phyloP scores from a whole-genome alignment of 2,113 vertebrate species.

The Petromus typicus region DNA sequence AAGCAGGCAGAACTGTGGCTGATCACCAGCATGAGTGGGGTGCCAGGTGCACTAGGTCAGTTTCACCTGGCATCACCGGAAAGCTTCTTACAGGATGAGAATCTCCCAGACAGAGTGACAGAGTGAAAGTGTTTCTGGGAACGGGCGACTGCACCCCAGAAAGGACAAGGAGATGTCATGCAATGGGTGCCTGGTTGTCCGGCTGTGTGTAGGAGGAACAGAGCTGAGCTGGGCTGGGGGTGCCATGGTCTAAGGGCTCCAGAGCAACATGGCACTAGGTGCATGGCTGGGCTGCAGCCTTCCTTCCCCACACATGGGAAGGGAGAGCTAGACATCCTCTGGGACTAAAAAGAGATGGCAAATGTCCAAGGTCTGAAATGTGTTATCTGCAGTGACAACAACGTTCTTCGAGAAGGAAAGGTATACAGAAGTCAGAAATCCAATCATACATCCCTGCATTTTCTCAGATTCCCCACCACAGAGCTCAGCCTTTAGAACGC shows the following conservation, averaged over 20 bases:
- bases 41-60: no score
- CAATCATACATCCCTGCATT: not conserved
- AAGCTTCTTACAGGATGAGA: not conserved
- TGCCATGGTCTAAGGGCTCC: accelerated
- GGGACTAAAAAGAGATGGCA: not conserved
- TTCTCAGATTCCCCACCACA: no score
- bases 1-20: not conserved
- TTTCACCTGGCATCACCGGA: not conserved
- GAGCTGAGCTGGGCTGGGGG: accelerated
- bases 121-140: not conserved
- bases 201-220: accelerated
- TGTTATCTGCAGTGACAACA: not conserved
- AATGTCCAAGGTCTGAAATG: not conserved
- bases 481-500: not conserved
- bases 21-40: not conserved
- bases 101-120: not conserved
- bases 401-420: not conserved
- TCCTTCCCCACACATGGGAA: not conserved
- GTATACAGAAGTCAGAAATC: not conserved
- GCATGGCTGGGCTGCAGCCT: not conserved
- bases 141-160: accelerated
- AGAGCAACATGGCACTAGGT: not conserved
- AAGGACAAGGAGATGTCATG: not conserved
- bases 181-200: no score
- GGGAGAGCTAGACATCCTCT: not conserved